These are phyloP conservation scores for Ommatoiulus sabulosus DNA, from an alignment of 2,888 invertebrate genomes.

Conservation along the genomic window DNA sequence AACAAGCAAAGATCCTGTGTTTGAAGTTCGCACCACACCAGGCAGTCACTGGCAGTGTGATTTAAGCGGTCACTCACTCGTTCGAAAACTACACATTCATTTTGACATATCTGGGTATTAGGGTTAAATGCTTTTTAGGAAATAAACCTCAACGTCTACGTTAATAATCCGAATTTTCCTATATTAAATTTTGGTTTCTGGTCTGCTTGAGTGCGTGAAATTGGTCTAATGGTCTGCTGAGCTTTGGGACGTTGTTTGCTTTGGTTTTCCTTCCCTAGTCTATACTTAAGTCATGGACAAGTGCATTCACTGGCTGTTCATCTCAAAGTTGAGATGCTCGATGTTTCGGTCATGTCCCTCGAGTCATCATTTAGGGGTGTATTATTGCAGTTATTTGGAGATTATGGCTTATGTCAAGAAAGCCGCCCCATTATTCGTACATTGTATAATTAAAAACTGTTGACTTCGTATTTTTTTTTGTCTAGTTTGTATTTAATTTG, in stretches of 20 bases:
- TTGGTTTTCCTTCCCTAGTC: neutral
- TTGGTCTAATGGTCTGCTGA: neutral
- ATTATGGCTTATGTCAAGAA: too few species aligned
- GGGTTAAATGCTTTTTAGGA: neutral
- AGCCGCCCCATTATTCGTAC: too few species aligned
- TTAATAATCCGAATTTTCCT: neutral
- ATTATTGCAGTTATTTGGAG: too few species aligned
- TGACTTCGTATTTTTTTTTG: too few species aligned
- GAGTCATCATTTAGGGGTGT: neutral
- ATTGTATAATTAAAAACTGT: too few species aligned
- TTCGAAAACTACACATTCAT: neutral
- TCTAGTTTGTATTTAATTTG: too few species aligned
- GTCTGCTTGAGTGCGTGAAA: neutral
- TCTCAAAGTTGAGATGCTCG: too few species aligned
- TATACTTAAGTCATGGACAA: neutral
- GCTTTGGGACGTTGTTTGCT: neutral
- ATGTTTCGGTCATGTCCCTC: neutral
- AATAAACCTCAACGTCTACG: neutral
- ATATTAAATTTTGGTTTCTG: neutral
- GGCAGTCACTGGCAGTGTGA: neutral
- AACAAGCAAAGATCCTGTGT: neutral
- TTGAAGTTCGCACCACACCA: neutral
- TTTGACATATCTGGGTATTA: neutral
- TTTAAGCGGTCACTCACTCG: conserved; percentile 19
- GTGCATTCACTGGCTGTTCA: neutral